These are phyloP conservation scores for Oryzias javanicus DNA, from an alignment of 2,113 vertebrate species.

Conservation along the genomic window DNA sequence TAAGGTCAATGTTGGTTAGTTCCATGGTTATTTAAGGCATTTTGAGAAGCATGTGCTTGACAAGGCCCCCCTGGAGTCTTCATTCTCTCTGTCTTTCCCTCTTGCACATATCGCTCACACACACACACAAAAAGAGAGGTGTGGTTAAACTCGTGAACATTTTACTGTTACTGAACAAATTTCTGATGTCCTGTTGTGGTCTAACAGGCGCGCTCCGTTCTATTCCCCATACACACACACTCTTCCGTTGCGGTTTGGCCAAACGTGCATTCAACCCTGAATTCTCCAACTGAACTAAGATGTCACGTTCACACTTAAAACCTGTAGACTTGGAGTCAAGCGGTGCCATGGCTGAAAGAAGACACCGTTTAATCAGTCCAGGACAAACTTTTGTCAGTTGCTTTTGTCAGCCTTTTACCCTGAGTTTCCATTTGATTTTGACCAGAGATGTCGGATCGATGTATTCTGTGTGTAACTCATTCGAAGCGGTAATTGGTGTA, in stretches of 20 bases:
- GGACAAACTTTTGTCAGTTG: conserved; percentile 21
- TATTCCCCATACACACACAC: conserved; percentile 65
- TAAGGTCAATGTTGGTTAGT: conserved; percentile 47
- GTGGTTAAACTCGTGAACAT: conserved; percentile 70
- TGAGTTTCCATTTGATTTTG: conserved; percentile 2
- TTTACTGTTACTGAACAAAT: conserved; percentile 71
- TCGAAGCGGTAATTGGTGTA: conserved; percentile 27
- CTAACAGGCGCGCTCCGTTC: conserved; percentile 66
- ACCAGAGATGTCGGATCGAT: conserved; percentile 11
- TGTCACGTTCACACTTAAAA: conserved; percentile 40
- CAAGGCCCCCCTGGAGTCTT: conserved; percentile 17
- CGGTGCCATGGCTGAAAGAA: conserved; percentile 22
- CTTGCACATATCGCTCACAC: conserved; percentile 34
- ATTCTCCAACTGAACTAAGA: conserved; percentile 68
- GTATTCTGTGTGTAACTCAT: not conserved
- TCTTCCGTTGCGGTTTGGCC: conserved; percentile 73
- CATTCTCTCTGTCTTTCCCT: conserved; percentile 26
- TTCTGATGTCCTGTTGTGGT: conserved; percentile 77
- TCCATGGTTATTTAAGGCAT: conserved; percentile 28
- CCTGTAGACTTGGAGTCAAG: conserved; percentile 39
- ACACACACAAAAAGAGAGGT: conserved; percentile 49
- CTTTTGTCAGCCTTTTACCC: not conserved
- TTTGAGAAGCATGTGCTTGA: conserved; percentile 32
- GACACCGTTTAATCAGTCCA: conserved; percentile 13
- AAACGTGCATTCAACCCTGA: conserved; percentile 62